Conservation (phyloP, 2,797 vertebrate genomes). For the Valencia hispanica region DNA sequence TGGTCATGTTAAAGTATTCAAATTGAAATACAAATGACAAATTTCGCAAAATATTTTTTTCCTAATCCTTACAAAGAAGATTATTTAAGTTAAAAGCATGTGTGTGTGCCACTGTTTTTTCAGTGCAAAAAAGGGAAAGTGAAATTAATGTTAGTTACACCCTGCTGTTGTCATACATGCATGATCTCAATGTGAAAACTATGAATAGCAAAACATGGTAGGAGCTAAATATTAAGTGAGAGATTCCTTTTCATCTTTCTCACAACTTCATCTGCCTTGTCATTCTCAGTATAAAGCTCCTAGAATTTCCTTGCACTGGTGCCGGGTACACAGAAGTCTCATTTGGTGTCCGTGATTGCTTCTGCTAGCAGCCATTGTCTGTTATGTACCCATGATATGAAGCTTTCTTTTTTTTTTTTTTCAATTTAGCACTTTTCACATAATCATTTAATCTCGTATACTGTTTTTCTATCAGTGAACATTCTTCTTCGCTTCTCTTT, state of each 20-base stretch:
- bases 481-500: background rate
- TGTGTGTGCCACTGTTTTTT: background rate
- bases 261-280: background rate
- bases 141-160: background rate
- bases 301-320: slow-evolving; percentile 1
- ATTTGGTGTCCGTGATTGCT: background rate
- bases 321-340: background rate
- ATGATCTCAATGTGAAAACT: background rate
- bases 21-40: background rate
- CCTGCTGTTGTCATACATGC: background rate
- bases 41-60: background rate
- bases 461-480: background rate
- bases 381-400: background rate
- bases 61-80: background rate
- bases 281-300: background rate
- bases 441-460: background rate
- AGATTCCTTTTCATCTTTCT: background rate
- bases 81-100: background rate
- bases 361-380: background rate
- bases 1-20: background rate
- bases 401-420: background rate
- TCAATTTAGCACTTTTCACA: background rate
- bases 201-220: background rate
- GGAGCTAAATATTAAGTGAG: background rate
- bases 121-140: background rate